Conservation (phyloP, 1,140 invertebrate genomes). For the Panagrolaimus sp. region DNA sequence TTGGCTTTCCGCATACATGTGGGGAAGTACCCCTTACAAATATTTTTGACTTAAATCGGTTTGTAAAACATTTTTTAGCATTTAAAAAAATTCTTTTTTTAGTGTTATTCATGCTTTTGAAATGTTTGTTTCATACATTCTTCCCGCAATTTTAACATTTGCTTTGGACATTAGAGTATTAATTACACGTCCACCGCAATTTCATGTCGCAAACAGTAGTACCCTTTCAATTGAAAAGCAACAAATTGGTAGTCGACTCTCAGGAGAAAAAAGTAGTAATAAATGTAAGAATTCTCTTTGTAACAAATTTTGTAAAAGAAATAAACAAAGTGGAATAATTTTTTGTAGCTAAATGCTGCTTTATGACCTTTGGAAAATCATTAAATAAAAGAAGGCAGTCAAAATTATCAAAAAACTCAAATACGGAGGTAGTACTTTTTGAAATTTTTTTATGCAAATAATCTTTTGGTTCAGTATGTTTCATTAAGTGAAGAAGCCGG, state of each 20-base stretch:
- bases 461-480: background rate
- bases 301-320: too few species aligned
- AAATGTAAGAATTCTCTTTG: too few species aligned
- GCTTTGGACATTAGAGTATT: constrained; percentile 34
- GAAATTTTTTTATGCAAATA: background rate
- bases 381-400: too few species aligned
- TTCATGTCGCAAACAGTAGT: constrained; percentile 12
- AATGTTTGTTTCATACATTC: constrained; percentile 37
- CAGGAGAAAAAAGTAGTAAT: too few species aligned
- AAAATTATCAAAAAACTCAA: background rate
- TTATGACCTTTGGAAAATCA: too few species aligned
- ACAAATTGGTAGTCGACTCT: background rate
- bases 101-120: constrained; percentile 33
- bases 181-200: constrained; percentile 34
- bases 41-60: constrained; percentile 19
- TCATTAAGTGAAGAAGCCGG: constrained; percentile 13
- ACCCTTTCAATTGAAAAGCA: background rate
- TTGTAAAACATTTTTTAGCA: background rate
- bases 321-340: too few species aligned
- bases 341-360: too few species aligned
- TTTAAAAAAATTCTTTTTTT: background rate
- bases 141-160: constrained; percentile 37
- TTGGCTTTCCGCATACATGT: constrained; percentile 26
- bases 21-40: constrained; percentile 21
- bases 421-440: constrained; percentile 3